Percentiles rank a stretch among this genome's conserved stretches.
phyloP scores from a whole-genome alignment of 2,888 invertebrate species.

The Philereme transversata region DNA sequence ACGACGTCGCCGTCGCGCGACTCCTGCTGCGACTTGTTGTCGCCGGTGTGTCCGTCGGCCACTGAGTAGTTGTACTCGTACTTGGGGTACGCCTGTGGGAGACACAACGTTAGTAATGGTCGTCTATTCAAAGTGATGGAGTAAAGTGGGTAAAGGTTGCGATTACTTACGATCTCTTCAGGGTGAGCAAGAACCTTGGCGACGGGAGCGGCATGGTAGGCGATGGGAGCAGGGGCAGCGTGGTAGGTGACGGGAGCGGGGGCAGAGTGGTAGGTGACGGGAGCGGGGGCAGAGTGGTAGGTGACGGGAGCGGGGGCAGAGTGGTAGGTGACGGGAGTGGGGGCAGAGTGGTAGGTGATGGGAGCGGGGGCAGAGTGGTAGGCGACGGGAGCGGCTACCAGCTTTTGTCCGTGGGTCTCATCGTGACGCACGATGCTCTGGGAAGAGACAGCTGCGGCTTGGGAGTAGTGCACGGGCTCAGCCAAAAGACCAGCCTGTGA shows the following conservation, averaged over 20 bases:
- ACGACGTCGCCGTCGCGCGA: constrained; percentile 80
- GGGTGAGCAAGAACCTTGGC: constrained; percentile 43
- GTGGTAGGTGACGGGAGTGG: constrained; percentile 45
- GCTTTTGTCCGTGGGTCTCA: constrained; percentile 51
- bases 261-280: constrained; percentile 45
- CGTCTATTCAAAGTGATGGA: not conserved
- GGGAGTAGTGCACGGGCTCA: constrained; percentile 63
- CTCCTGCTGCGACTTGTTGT: constrained; percentile 83
- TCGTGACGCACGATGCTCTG: constrained; percentile 68
- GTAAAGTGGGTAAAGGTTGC: not conserved
- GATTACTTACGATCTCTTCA: constrained; percentile 36
- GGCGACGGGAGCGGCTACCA: constrained; percentile 40
- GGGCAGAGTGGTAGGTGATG: constrained; percentile 46
- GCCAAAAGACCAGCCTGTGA: constrained; percentile 53
- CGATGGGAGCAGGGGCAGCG: constrained; percentile 37
- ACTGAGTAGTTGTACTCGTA: constrained; percentile 83
- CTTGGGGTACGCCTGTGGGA: constrained; percentile 67
- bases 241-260: constrained; percentile 39
- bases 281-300: constrained; percentile 43
- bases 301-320: constrained; percentile 42
- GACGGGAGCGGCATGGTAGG: constrained; percentile 35
- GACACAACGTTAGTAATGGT: not conserved
- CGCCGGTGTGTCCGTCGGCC: constrained; percentile 82
- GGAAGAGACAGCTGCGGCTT: constrained; percentile 62
- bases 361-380: constrained; percentile 41